These are phyloP conservation scores for Phthorimaea operculella DNA, from an alignment of 1,140 invertebrate genomes.

Conservation along the genomic window DNA sequence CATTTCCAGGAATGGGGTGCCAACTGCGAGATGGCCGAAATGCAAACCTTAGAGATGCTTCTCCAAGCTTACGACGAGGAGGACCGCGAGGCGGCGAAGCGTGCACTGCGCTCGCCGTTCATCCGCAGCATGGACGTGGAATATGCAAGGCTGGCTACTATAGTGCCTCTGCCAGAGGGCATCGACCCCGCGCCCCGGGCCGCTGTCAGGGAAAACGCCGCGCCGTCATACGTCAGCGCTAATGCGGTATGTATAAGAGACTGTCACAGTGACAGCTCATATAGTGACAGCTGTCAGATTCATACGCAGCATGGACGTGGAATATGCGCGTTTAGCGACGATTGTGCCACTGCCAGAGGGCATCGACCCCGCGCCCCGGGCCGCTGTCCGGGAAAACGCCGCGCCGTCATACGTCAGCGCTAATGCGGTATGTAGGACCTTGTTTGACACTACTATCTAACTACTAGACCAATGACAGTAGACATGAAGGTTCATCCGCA, in stretches of 20 bases:
- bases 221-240: slow-evolving; percentile 69
- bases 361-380: background rate
- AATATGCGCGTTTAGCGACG: background rate
- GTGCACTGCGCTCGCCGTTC: slow-evolving; percentile 84
- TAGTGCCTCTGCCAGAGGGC: slow-evolving; percentile 77
- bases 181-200: slow-evolving; percentile 70
- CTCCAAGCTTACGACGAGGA: slow-evolving; percentile 92
- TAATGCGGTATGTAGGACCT: no score
- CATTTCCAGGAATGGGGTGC: slow-evolving; percentile 81
- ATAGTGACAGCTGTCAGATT: background rate
- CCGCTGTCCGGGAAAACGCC: no score
- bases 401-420: no score
- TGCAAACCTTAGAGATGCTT: slow-evolving; percentile 85
- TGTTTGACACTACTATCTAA: no score
- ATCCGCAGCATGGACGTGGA: slow-evolving; percentile 97
- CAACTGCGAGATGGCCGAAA: slow-evolving; percentile 78
- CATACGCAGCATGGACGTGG: background rate
- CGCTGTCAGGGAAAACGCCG: slow-evolving; percentile 75
- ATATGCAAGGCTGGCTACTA: slow-evolving; percentile 84
- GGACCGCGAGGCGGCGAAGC: slow-evolving; percentile 81
- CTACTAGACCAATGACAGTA: no score
- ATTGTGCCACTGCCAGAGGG: background rate
- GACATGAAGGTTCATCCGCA: slow-evolving; percentile 93
- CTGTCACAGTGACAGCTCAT: background rate
- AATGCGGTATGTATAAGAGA: background rate